Conservation (phyloP, 2,797 vertebrate species). For the Platyrinchus mystaceus region DNA sequence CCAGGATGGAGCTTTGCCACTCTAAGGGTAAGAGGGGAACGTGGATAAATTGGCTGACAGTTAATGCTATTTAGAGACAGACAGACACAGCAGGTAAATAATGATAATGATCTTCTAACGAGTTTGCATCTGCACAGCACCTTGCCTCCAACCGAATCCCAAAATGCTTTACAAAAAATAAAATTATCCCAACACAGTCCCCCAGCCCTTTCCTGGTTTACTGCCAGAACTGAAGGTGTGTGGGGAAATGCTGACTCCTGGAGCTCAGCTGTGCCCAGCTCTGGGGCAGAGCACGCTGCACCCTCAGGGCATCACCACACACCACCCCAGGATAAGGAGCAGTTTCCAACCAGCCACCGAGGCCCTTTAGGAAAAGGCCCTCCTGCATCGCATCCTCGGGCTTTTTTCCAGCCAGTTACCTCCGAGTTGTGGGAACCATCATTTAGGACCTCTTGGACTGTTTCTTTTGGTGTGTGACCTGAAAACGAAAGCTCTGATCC, state of each 20-base stretch:
- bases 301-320: not conserved
- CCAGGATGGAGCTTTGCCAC: not conserved
- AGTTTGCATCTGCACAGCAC: slow-evolving; percentile 48
- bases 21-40: not conserved
- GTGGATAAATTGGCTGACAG: slow-evolving; percentile 15
- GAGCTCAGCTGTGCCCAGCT: not conserved
- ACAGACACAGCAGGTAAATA: slow-evolving; percentile 62
- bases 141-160: slow-evolving; percentile 7
- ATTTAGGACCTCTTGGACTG: not conserved
- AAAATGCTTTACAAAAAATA: not conserved
- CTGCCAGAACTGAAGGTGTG: not conserved
- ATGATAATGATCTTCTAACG: slow-evolving; percentile 61
- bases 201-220: not conserved
- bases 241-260: no score
- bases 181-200: not conserved
- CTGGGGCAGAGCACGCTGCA: not conserved
- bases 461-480: not conserved
- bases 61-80: slow-evolving; percentile 24
- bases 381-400: not conserved
- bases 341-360: not conserved
- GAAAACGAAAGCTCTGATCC: not conserved
- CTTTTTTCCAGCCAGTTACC: not conserved
- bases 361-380: not conserved
- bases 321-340: fast-evolving
- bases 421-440: not conserved